Conservation (phyloP, 2,888 invertebrate genomes). For the Tetragnatha montana region DNA sequence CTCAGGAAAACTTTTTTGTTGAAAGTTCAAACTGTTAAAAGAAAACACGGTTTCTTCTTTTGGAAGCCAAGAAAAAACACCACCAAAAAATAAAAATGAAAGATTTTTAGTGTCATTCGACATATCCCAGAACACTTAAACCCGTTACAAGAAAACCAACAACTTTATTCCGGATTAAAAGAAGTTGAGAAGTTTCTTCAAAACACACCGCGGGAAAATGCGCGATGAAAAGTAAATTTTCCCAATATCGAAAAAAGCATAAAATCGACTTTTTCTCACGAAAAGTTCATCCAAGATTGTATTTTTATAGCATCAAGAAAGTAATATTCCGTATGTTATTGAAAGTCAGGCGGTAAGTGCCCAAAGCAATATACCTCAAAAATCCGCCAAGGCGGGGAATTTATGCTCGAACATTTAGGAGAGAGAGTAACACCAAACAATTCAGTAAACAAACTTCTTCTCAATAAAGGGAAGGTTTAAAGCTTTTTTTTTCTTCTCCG, state of each 20-base stretch:
- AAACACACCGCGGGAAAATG: neutral
- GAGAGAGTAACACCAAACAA: constrained; percentile 37
- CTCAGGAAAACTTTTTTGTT: too few relatives aligned
- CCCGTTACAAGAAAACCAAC: too few relatives aligned
- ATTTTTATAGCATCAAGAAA: constrained; percentile 25
- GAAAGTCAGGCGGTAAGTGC: constrained; percentile 4
- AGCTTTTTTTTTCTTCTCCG: neutral
- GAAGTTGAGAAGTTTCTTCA: neutral
- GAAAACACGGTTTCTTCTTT: too few relatives aligned
- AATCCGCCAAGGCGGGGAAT: constrained; percentile 7
- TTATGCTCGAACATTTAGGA: constrained; percentile 38
- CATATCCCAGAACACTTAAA: too few relatives aligned
- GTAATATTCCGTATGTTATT: constrained; percentile 22
- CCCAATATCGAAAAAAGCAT: constrained; percentile 11
- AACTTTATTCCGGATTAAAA: too few relatives aligned
- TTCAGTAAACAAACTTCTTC: constrained; percentile 36
- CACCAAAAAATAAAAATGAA: too few relatives aligned
- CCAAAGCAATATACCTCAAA: constrained; percentile 18
- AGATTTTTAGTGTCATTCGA: too few relatives aligned
- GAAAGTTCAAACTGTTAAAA: too few relatives aligned
- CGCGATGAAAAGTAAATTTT: constrained; percentile 6
- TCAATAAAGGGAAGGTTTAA: constrained; percentile 18
- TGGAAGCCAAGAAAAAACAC: too few relatives aligned
- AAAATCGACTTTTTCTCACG: constrained; percentile 1
- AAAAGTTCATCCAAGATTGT: constrained; percentile 26